Evolutionary conservation across 2,888 invertebrate species (phyloP).

Genomic region (Cabera pusaria): DNA sequence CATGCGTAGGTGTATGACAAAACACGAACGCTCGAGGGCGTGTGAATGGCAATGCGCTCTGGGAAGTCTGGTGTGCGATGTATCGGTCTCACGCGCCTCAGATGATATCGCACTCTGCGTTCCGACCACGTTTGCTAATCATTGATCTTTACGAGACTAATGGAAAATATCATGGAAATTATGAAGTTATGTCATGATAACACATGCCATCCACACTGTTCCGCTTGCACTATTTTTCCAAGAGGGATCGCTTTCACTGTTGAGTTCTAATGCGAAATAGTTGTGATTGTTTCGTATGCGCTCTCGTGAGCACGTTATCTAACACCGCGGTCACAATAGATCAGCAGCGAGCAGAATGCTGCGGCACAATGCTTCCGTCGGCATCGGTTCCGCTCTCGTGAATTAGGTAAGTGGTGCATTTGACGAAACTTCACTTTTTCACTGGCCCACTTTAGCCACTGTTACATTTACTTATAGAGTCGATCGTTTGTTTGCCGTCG

Average conservation of each 20-base stretch:
- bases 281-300: slow-evolving; percentile 65
- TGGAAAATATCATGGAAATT: slow-evolving; percentile 44
- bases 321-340: slow-evolving; percentile 69
- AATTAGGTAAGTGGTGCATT: slow-evolving; percentile 79
- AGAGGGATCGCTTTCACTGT: slow-evolving; percentile 60
- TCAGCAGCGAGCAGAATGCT: slow-evolving; percentile 51
- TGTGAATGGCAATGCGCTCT: slow-evolving; percentile 51
- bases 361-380: slow-evolving; percentile 69
- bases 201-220: slow-evolving; percentile 10
- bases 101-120: slow-evolving; percentile 61
- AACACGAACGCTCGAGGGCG: slow-evolving; percentile 57
- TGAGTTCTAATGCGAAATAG: slow-evolving; percentile 56
- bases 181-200: slow-evolving; percentile 24
- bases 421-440: slow-evolving; percentile 79
- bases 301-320: slow-evolving; percentile 72
- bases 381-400: slow-evolving; percentile 79
- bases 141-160: slow-evolving; percentile 57
- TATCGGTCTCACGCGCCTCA: slow-evolving; percentile 66
- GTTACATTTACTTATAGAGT: slow-evolving; percentile 53
- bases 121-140: slow-evolving; percentile 52
- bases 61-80: slow-evolving; percentile 48
- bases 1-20: slow-evolving; percentile 61
- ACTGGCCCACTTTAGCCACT: slow-evolving; percentile 57
- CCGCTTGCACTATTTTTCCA: slow-evolving; percentile 11
- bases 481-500: slow-evolving; percentile 60